A percentile compares a stretch with the other conserved stretches of the same genome.
These are phyloP conservation scores for Hypercompe scribonia DNA, from an alignment of 2,888 invertebrate genomes.

Conservation along the genomic window DNA sequence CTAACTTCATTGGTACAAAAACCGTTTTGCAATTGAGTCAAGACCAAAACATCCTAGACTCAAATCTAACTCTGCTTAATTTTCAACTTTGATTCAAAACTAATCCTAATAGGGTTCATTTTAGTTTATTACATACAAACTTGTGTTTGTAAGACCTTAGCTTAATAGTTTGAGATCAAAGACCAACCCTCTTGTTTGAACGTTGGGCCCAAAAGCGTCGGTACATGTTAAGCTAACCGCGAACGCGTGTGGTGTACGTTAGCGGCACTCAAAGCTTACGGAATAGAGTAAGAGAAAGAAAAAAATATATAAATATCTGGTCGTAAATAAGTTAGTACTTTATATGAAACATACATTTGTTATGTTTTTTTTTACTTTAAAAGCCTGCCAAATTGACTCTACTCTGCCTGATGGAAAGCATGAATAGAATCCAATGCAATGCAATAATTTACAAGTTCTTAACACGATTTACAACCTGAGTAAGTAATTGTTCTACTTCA, in stretches of 20 bases:
- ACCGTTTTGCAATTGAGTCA: constrained; percentile 23
- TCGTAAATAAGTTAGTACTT: not conserved
- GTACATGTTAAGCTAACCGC: constrained; percentile 46
- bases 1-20: not conserved
- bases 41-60: constrained; percentile 8
- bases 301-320: constrained; percentile 41
- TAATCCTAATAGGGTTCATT: constrained; percentile 38
- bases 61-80: constrained; percentile 17
- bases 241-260: constrained; percentile 44
- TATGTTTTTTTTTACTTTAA: too few species aligned
- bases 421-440: too few species aligned
- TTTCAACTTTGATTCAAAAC: constrained; percentile 38
- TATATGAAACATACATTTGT: not conserved
- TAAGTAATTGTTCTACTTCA: too few species aligned
- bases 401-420: too few species aligned
- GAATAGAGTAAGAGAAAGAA: constrained; percentile 38
- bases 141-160: constrained; percentile 41
- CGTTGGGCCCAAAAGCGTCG: constrained; percentile 42
- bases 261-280: constrained; percentile 46
- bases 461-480: too few species aligned
- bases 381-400: too few species aligned
- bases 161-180: constrained; percentile 60
- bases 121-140: constrained; percentile 48
- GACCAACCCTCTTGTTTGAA: constrained; percentile 43
- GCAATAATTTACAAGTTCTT: too few species aligned